Evolutionary conservation across 2,888 invertebrate species (phyloP).

Genomic region (Nineta flava): DNA sequence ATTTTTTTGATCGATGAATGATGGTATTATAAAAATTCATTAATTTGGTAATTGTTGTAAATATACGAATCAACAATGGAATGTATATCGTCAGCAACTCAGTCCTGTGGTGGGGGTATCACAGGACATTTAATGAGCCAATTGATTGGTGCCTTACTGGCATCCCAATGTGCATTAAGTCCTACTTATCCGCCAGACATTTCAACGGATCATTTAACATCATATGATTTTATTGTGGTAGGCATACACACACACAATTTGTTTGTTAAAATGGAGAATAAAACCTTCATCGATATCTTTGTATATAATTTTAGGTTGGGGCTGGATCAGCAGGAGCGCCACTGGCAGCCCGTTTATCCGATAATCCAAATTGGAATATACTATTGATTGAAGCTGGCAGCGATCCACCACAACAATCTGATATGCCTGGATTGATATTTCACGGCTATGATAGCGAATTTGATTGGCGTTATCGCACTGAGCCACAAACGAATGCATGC

Average conservation of each 20-base stretch:
- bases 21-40: too few relatives aligned
- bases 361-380: slow-evolving; percentile 16
- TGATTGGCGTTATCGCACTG: slow-evolving; percentile 29
- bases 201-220: neutral
- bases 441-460: slow-evolving; percentile 15
- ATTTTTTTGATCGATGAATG: too few relatives aligned
- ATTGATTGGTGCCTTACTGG: slow-evolving; percentile 4
- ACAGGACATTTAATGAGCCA: slow-evolving; percentile 4
- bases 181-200: slow-evolving; percentile 2
- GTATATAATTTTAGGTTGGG: slow-evolving; percentile 13
- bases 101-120: slow-evolving; percentile 4
- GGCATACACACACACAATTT: too few relatives aligned
- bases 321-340: slow-evolving; percentile 26
- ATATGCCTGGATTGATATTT: slow-evolving; percentile 25
- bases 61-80: too few relatives aligned
- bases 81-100: neutral
- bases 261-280: too few relatives aligned
- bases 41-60: neutral
- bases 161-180: slow-evolving; percentile 2
- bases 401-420: slow-evolving; percentile 20
- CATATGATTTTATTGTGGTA: slow-evolving; percentile 34
- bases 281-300: too few relatives aligned
- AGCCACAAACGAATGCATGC: slow-evolving; percentile 27
- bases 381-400: slow-evolving; percentile 24
- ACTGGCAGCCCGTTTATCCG: slow-evolving; percentile 21